Base-by-base conservation (phyloP, 2,888 invertebrate genomes). In the Xestia ashworthii region DNA sequence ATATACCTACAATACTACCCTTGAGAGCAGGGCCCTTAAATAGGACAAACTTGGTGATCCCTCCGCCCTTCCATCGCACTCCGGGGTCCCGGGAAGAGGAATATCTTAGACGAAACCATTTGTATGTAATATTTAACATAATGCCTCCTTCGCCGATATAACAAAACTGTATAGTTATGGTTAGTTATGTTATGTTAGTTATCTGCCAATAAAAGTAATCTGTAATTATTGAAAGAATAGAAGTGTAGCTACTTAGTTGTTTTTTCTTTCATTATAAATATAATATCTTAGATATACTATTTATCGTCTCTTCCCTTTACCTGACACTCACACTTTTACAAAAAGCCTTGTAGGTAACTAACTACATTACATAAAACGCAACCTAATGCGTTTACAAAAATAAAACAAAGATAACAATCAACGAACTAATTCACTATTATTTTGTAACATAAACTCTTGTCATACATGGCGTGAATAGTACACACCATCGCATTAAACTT, bases 401-500 rank as follows among this genome's bases (percentile, higher is more conserved):
- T 32, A 74, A 68, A 84, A 71, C 32, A 55, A 55, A 80, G 82
- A 73, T 83, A 74, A 70, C 66, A 83, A 82, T 82, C 74, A 64
- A 81, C 76, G 67, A 73, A 81, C 72, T 74, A 81, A 78, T 83
- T 87, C 70, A 76, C 81, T 80, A 85, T 82, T 81, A 85, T 85
- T 87, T 73, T 70, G 53, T 82, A 73, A 79, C 69, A 77, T 76
- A 75, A 71, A 76, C 78, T 71, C 72, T 22, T 87, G 81, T 88
- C 83, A 81, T 76, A 83, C 58, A 74, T 72, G 66, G 84, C 84
- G 80, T 86, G 74, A 89, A 89, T 87, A 83, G 71, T 72, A 86
- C 76, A 81, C 76, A 83, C 83, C 82, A 84, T 78, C 83, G 25
- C 88, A 91, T 92, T 91, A 90, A 92, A 90, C 82, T 91, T 92